phyloP scores from a whole-genome alignment of 1,140 invertebrate genomes.

The Drosophila serrata region DNA sequence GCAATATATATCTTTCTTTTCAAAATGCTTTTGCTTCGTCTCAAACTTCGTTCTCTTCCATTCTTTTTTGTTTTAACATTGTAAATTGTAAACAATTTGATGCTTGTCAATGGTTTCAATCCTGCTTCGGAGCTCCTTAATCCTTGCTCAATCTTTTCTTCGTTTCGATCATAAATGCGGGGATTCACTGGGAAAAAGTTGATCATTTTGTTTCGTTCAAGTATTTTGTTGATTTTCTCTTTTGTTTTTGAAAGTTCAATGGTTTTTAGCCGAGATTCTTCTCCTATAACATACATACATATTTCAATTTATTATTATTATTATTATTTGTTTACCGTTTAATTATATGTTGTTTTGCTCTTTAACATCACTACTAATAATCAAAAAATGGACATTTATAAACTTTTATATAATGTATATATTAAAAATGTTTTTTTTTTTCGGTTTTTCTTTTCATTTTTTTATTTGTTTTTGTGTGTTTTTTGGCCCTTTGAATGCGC shows the following conservation, averaged over 20 bases:
- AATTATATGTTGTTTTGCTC: conserved; percentile 50
- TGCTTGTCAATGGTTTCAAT: conserved; percentile 39
- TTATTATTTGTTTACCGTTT: conserved; percentile 68
- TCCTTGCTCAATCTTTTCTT: conserved; percentile 8
- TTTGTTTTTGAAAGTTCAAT: conserved; percentile 8
- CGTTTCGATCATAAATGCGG: conserved; percentile 48
- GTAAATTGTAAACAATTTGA: conserved; percentile 72
- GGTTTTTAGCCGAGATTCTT: conserved; percentile 42
- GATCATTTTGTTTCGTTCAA: conserved; percentile 24
- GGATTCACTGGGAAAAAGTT: conserved; percentile 47
- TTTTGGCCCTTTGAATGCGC: conserved; percentile 36
- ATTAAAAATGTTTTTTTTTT: conserved; percentile 68
- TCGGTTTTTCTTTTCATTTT: conserved; percentile 10
- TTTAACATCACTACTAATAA: conserved; percentile 83
- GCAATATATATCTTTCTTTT: conserved; percentile 69
- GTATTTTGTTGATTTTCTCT: conserved; percentile 13
- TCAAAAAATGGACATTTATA: conserved; percentile 84
- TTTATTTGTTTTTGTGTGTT: conserved; percentile 27
- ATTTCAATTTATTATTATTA: conserved; percentile 53
- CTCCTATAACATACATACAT: conserved; percentile 71
- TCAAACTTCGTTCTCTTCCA: not conserved
- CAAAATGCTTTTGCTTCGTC: conserved; percentile 57
- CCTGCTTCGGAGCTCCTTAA: conserved; percentile 5
- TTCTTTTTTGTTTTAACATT: conserved; percentile 55
- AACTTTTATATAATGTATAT: conserved; percentile 75